These are phyloP conservation scores for Poecilobothrus nobilitatus DNA, from an alignment of 2,888 invertebrate genomes.

Conservation along the genomic window DNA sequence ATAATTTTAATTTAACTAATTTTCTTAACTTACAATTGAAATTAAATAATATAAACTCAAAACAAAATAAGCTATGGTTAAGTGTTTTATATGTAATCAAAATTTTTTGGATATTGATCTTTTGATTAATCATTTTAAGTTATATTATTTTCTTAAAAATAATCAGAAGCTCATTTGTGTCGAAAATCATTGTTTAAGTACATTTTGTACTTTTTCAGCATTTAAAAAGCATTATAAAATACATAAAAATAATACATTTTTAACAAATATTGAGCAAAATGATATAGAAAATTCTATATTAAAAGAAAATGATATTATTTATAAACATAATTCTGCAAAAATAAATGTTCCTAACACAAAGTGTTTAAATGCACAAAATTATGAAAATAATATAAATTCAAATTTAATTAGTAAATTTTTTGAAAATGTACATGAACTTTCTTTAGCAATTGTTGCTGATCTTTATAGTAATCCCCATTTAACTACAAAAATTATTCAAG, in stretches of 20 bases:
- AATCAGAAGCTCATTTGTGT: constrained; percentile 9
- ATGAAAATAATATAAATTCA: neutral
- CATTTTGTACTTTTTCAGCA: neutral
- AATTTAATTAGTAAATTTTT: neutral
- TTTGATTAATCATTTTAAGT: no score
- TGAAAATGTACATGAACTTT: neutral
- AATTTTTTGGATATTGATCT: no score
- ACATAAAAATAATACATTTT: neutral
- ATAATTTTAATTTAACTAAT: no score
- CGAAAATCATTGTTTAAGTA: neutral
- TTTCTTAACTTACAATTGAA: no score
- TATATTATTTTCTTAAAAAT: constrained; percentile 9
- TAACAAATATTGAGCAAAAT: neutral
- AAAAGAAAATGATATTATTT: neutral
- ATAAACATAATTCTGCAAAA: neutral
- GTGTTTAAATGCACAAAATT: no score
- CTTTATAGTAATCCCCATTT: constrained; percentile 9
- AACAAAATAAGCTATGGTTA: neutral
- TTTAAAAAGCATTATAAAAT: neutral
- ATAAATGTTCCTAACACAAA: no score
- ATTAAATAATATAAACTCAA: no score
- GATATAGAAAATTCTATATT: neutral
- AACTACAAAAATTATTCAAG: constrained; percentile 9
- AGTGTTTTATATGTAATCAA: neutral
- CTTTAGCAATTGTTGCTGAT: neutral